Evolutionary conservation across 2,888 invertebrate species (phyloP), one percentile per base, ranked within the genome.

Genomic region (Teinopalpus imperialis): DNA sequence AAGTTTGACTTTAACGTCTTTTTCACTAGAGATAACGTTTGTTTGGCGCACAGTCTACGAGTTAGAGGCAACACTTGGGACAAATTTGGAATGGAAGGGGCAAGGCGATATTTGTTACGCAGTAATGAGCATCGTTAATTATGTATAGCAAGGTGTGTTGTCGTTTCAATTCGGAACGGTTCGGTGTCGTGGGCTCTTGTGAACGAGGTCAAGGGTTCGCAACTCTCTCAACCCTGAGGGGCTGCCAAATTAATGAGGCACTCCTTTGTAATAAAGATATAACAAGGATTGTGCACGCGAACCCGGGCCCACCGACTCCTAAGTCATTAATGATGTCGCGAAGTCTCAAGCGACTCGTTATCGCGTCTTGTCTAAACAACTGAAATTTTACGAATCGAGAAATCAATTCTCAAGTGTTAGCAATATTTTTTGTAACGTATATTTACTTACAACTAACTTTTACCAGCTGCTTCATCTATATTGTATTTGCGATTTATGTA

Each of bases 201-300:
- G 76, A 81, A 81, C 77, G 79, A 81, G 87, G 88, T 87, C 88
- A 87, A 88, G 89, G 82, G 86, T 82, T 83, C 80, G 76, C 78
- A 75, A 78, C 79, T 77, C 65, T 52, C 75, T 78, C 82, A 81
- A 81, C 81, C 85, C 82, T 80, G 77, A 88, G 88, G 85, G 87
- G 83, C 72, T 85, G 78, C 87, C 88, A 89, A 89, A 89, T 89
- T 89, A 89, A 89, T 89, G 89, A 89, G 89, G 80, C 79, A 87
- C 87, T 88, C 85, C 86, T 89, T 89, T 89, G 89, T 89, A 87
- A 89, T 89, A 89, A 89, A 89, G 87, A 89, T 86, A 88, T 87
- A 88, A 89, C 88, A 89, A 89, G 89, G 85, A 83, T 76, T 81
- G 87, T 81, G 88, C 89, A 89, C 87, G 87, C 85, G 81, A 85